Percentiles rank a stretch among this genome's conserved stretches.
These are phyloP conservation scores for Oligia latruncula DNA, from an alignment of 2,888 invertebrate species.

Conservation along the genomic window DNA sequence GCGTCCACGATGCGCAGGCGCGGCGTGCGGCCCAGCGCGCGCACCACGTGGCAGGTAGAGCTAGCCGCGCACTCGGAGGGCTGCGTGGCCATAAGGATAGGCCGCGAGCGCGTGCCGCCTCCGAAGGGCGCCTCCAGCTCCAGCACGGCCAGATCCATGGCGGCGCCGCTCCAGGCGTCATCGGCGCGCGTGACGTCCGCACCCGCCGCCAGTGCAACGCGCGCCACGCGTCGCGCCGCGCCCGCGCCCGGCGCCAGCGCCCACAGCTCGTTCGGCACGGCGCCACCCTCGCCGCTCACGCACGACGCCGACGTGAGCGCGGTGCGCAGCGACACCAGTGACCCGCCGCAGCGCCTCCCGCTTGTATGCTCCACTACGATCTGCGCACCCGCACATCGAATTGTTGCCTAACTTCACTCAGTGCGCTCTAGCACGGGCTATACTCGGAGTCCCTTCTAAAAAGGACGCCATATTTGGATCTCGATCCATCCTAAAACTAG, in stretches of 20 bases:
- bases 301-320: slow-evolving; percentile 77
- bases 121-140: slow-evolving; percentile 79
- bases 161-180: slow-evolving; percentile 53
- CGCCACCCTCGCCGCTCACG: slow-evolving; percentile 59
- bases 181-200: slow-evolving; percentile 38
- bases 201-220: slow-evolving; percentile 60
- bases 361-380: slow-evolving; percentile 73
- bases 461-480: background rate
- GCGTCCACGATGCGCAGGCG: slow-evolving; percentile 70
- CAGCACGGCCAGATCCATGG: slow-evolving; percentile 76
- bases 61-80: slow-evolving; percentile 70
- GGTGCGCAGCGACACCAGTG: slow-evolving; percentile 73
- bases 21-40: slow-evolving; percentile 64
- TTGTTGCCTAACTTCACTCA: background rate
- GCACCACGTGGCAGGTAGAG: slow-evolving; percentile 73
- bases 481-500: background rate
- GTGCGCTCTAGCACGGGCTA: background rate
- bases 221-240: slow-evolving; percentile 62
- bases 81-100: slow-evolving; percentile 78
- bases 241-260: slow-evolving; percentile 68
- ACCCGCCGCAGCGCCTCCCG: slow-evolving; percentile 69
- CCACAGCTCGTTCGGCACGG: slow-evolving; percentile 67
- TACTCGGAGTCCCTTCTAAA: background rate
- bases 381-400: slow-evolving; percentile 51
- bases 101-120: slow-evolving; percentile 70